Evolutionary conservation across 2,797 vertebrate species (phyloP), one percentile per base, ranked within the genome.

Genomic region (Oreortyx pictus): DNA sequence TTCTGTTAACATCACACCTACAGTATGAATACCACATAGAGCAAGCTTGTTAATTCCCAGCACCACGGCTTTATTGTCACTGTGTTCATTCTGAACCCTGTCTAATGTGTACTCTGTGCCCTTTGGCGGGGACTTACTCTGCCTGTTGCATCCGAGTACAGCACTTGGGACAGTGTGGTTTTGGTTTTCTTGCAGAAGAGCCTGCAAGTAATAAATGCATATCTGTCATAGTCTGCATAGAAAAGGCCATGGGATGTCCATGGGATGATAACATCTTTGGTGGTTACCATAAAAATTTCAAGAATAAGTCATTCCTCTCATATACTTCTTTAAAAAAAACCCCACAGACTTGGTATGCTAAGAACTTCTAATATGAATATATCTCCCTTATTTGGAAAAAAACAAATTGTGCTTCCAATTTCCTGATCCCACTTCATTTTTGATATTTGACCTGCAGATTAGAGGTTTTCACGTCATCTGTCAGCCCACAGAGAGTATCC

Each of bases 361-460:
- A 83, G 39, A 83, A 94, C 73, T 74, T 78, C 43, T 65, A 85
- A 33, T 25, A 92, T 91, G 66, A 89, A 86, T 57, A 5, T 43
- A 71, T 68, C 75, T 80, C 82, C 96, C 95, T 96, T 97, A 96
- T 95, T 96, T 92, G 93, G 97, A 82, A 86, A 82, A 88, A 91
- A 94, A 70, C 50, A 97, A 97, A 94, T 52, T 2, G 3, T 72
- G 52, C 68, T 83, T 85, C 57, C 65, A 88, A 73, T 70, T 91
- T 85, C 67, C 86, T 57, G 86, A 82, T 80, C 64, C 86, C 83
- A 78, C 19, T 91, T 93, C 18, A 91, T 91, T 94, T 95, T 87
- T 89, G n/a, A 78, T 86, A 92, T 61, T 76, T 95, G 88, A 88
- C 92, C 85, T 84, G 57, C 35, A 89, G 77, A 94, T 84, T 89